Percentiles rank a stretch among this genome's conserved stretches.
These are phyloP conservation scores for Lycia hirtaria DNA, from an alignment of 2,888 invertebrate species.

Conservation along the genomic window DNA sequence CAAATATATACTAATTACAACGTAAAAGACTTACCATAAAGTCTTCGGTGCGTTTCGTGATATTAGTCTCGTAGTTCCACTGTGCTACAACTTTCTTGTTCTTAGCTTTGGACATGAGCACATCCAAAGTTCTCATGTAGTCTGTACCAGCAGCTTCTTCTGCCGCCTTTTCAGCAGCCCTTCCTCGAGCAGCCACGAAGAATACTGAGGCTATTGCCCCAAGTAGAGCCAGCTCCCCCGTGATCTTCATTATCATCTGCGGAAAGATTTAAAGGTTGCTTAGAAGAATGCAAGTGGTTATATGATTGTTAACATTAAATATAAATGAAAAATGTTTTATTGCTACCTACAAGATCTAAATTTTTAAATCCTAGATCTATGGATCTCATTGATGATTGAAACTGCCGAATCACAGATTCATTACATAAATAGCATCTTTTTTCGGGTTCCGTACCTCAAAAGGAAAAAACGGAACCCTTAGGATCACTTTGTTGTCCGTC, in stretches of 20 bases:
- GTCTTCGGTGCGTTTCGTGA: conserved; percentile 89
- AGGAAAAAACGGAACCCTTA: no score
- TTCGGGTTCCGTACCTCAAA: no score
- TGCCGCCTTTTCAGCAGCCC: conserved; percentile 78
- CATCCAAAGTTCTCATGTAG: conserved; percentile 86
- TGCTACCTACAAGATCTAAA: no score
- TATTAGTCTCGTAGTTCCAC: conserved; percentile 91
- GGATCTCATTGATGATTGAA: no score
- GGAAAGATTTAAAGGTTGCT: not conserved
- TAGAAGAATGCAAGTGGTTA: not conserved
- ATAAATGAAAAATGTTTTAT: not conserved
- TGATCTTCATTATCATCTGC: conserved; percentile 76
- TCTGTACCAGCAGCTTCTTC: conserved; percentile 86
- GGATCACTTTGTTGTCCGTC: no score
- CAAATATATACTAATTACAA: no score
- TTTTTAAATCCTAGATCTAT: no score
- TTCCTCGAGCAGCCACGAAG: conserved; percentile 76
- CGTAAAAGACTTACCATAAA: conserved; percentile 57
- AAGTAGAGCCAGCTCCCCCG: conserved; percentile 72
- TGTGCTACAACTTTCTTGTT: conserved; percentile 86
- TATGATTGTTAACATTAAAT: not conserved
- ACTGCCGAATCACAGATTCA: no score
- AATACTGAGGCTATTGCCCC: conserved; percentile 80
- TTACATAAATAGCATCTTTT: no score
- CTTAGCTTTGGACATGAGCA: conserved; percentile 80